These are phyloP conservation scores for Tauraco erythrolophus DNA, from an alignment of 2,113 vertebrate genomes.

Conservation along the genomic window DNA sequence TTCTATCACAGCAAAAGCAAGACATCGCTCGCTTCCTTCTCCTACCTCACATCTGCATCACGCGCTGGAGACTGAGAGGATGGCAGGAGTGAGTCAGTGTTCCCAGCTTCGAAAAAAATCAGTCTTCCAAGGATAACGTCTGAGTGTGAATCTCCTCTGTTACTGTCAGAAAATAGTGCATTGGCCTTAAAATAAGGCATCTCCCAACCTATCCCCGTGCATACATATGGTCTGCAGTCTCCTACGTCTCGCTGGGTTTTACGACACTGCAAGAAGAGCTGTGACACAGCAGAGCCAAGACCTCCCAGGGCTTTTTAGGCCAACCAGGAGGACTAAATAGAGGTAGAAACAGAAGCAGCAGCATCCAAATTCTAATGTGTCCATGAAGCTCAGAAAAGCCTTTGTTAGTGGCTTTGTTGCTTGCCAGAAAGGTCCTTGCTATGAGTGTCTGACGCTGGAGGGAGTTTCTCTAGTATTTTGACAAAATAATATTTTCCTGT, in stretches of 20 bases:
- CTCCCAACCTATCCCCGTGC: not conserved
- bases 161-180: not conserved
- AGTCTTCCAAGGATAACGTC: not conserved
- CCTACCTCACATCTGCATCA: not conserved
- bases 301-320: not conserved
- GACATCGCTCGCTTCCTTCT: not conserved
- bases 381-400: not conserved
- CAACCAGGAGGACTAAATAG: not conserved
- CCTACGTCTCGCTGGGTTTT: not conserved
- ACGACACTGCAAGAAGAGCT: not conserved
- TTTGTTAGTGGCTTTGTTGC: not conserved
- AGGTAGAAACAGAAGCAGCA: not conserved
- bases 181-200: not conserved
- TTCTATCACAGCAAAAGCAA: not conserved
- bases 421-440: not conserved
- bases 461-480: not conserved
- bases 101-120: not conserved
- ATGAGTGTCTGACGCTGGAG: not conserved
- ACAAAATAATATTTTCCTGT: not conserved
- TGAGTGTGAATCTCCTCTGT: not conserved
- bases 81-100: constrained; percentile 2
- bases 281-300: not conserved
- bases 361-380: not conserved
- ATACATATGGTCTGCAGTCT: not conserved
- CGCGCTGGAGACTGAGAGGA: not conserved